phyloP scores from a whole-genome alignment of 1,140 invertebrate genomes.

The Brachionus plicatilis region DNA sequence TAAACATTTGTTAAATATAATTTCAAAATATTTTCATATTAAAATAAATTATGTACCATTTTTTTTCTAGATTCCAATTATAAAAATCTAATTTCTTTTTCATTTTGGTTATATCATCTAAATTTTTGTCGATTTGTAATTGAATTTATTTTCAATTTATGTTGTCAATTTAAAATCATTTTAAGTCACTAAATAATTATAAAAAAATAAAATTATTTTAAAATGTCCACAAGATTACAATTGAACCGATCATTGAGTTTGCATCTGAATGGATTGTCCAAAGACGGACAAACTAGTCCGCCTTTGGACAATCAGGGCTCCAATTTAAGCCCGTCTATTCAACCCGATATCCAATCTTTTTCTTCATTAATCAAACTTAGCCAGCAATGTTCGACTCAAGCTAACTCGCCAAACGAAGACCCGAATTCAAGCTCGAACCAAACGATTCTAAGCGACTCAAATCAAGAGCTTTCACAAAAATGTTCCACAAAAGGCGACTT shows the following conservation, averaged over 20 bases:
- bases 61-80: conserved; percentile 25
- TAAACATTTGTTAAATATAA: not conserved
- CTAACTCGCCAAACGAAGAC: not conserved
- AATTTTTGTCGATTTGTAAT: not conserved
- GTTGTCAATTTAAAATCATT: not conserved
- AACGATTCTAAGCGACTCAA: not conserved
- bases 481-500: not conserved
- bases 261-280: not conserved
- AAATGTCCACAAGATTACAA: conserved; percentile 12
- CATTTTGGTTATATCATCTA: conserved; percentile 19
- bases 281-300: not conserved
- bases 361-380: not conserved
- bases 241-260: not conserved
- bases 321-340: conserved; percentile 13
- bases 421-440: not conserved
- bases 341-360: conserved; percentile 19
- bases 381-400: not conserved
- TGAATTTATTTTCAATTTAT: not conserved
- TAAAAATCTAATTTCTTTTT: not conserved
- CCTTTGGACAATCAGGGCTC: not conserved
- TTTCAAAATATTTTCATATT: not conserved
- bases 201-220: not conserved
- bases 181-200: not conserved
- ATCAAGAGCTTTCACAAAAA: not conserved
- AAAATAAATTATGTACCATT: conserved; percentile 11